Percentiles rank a stretch among this genome's conserved stretches.
These are phyloP conservation scores for honey bee (Apis mellifera) DNA, from an alignment of 1,140 invertebrate genomes.

Conservation along the genomic window Amel_HAv3.1 CM009945.2:6600001-6600500, in stretches of 20 bases:
- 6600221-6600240: conserved; percentile 62
- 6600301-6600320: conserved; percentile 66
- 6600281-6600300: conserved; percentile 61
- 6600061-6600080: neutral
- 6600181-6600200: conserved; percentile 44
- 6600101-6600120: too few relatives aligned
- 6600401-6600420: too few relatives aligned
- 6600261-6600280: conserved; percentile 80
- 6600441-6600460: neutral
- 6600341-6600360: neutral
- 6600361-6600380: too few relatives aligned
- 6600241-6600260: conserved; percentile 68
- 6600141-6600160: neutral
- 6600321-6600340: conserved; percentile 5
- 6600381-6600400: too few relatives aligned
- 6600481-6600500: neutral
- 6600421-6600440: too few relatives aligned
- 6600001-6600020: neutral
- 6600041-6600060: too few relatives aligned
- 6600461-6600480: too few relatives aligned
- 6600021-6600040: neutral
- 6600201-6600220: conserved; percentile 53
- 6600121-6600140: neutral
- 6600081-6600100: neutral
- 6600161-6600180: conserved; percentile 51